Base-by-base conservation (phyloP, 1,140 invertebrate species). In the Chrysomallon squamiferum region DNA sequence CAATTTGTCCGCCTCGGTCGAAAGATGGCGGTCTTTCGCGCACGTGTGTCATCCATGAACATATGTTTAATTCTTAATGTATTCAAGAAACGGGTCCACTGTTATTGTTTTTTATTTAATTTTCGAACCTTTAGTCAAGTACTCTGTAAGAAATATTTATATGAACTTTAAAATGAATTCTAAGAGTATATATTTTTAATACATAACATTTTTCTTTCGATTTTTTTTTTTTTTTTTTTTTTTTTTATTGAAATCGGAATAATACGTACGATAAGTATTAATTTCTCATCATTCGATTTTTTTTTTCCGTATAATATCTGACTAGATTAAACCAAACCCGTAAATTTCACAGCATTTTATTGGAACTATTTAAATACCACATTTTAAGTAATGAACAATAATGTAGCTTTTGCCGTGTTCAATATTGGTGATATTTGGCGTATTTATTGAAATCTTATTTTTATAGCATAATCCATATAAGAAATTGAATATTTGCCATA, bases 101-200 rank as follows among this genome's bases (percentile, higher is more conserved):
- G 13, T 9, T 20, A 15, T 18, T 38, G 11, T 30, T 25, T 35
- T n/a, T 54, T 61, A 15, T 7, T 4, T 29, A 52, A 29, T 22
- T 25, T 11, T 15, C n/a, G 30, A 20, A 22, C 1, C 11, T 7
- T 25, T 20, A 43, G 20, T 59, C 9, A 41, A 54, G 38, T 59
- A 32, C 32, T 47, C 57, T 35, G 4, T n/a, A 22, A 33, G 18
- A 45, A 33, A 50, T 22, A 6, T 15, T n/a, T 32, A 18, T 35
- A 59, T 61, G 47, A 61, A 52, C 49, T 63, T 30, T 65, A 30
- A 33, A 43, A 58, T 50, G 62, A 56, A n/a, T 18, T 60, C 66
- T 67, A 75, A 68, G 69, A 70, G 65, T 69, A 66, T 29, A 25
- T 15, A 27, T 60, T 50, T 52, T 35, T 22, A 20, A 25, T 18